Conservation (phyloP, 1,140 invertebrate species). For the Panonychus citri region DNA sequence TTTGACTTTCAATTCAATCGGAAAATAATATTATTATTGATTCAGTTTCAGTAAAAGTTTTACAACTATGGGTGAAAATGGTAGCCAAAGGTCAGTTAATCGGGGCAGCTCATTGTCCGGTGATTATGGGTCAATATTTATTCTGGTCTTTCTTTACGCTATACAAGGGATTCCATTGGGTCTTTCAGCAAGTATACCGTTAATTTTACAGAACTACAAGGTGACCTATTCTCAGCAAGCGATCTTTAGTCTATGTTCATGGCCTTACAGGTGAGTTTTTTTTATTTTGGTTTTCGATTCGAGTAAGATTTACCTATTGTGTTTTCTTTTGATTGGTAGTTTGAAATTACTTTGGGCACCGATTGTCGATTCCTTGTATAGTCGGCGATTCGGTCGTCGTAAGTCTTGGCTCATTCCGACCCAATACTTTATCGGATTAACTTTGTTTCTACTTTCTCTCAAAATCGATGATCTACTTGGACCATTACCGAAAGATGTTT, state of each 20-base stretch:
- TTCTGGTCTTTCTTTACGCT: slow-evolving; percentile 73
- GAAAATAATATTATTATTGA: too few relatives aligned
- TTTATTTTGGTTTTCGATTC: not conserved
- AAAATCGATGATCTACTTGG: not conserved
- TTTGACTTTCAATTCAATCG: too few relatives aligned
- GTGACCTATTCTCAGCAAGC: slow-evolving; percentile 81
- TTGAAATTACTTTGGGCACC: slow-evolving; percentile 95
- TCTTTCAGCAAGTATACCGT: slow-evolving; percentile 71
- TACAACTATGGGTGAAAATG: too few relatives aligned
- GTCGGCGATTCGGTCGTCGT: slow-evolving; percentile 53
- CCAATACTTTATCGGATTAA: slow-evolving; percentile 44
- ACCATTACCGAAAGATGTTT: too few relatives aligned
- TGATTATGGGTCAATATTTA: slow-evolving; percentile 34
- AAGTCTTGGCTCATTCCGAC: slow-evolving; percentile 93
- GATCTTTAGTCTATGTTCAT: slow-evolving; percentile 90
- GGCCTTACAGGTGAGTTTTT: slow-evolving; percentile 55
- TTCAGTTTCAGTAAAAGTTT: too few relatives aligned
- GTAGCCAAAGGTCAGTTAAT: too few relatives aligned
- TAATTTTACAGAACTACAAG: slow-evolving; percentile 72
- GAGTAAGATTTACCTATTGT: not conserved
- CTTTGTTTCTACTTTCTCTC: slow-evolving; percentile 58
- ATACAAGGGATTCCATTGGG: slow-evolving; percentile 91
- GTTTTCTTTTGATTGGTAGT: slow-evolving; percentile 19
- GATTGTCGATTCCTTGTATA: slow-evolving; percentile 77
- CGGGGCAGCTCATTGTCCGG: slow-evolving; percentile 9